Base-by-base conservation (phyloP, 2,113 vertebrate genomes). In the Oryzias javanicus region DNA sequence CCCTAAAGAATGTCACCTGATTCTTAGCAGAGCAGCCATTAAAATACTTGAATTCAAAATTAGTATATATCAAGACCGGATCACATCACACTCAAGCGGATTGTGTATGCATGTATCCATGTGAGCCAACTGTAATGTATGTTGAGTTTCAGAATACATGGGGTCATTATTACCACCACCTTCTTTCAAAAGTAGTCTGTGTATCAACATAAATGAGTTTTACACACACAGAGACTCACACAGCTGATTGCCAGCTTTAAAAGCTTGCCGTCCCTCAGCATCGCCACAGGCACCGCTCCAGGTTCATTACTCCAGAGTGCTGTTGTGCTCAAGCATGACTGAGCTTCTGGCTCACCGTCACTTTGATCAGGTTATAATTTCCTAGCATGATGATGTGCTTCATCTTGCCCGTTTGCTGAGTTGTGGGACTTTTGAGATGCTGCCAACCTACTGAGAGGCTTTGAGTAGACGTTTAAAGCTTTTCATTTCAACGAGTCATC, bases 251-350 rank as follows among this genome's bases (percentile, higher is more conserved):
- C 79, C 81, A 82, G 73, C 66, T 68, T 78, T 79, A 72, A 76
- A 57, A 82, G 79, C 68, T 59, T 54, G 63, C 60, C 65, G 80
- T 79, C 80, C 78, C 80, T 72, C 60, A 53, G 76, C 71, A 58
- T 78, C 18, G 60, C 73, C 65, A 64, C 72, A 80, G 80, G 80
- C 80, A 68, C 64, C 50, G 80, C 82, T 88, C 86, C 84, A 85
- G 82, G 86, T 83, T 83, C 76, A 83, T 86, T 83, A 83, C 64
- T 25, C 69, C 72, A 80, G 78, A 88, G 81, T 78, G 81, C 72
- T n/a, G 41, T 19, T 47, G 70, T 72, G 72, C 81, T 81, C 72
- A 74, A 66, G 80, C 77, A 66, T 71, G 75, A 78, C 71, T 69
- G 80, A 72, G 76, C 77, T 51, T 69, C 70, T 76, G 75, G 64